Evolutionary conservation across 2,113 vertebrate species (phyloP), one percentile per base, ranked within the genome.

Genomic region (Pteronura brasiliensis): DNA sequence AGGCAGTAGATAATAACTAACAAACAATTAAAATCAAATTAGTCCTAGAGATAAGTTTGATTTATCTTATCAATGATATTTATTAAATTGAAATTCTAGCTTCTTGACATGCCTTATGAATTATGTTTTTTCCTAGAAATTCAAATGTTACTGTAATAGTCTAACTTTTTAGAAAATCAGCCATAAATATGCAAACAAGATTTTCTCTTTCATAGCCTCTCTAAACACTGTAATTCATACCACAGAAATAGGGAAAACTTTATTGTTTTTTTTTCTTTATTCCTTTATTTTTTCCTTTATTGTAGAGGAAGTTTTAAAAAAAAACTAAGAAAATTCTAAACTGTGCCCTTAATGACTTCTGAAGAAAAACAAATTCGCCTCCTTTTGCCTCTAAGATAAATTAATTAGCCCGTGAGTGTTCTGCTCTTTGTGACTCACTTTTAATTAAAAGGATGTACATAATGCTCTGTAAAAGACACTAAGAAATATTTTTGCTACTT

Each of bases 31-130:
- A 92, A 95, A 96, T 90, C 10, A 52, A 63, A 94, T 94, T 55
- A 93, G 17, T 12, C 25, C 67, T 59, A 86, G 13, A 42, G 9
- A 81, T 61, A 87, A 77, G 11, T 94, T 90, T 98, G 55, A 90
- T 88, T 76, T 94, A 82, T 94, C 93, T 77, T 91, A 31, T 49
- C 27, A 94, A 39, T 2, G 69, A 44, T 76, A 95, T 47, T 82
- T 94, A 79, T 57, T 90, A 93, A 90, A 94, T 92, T 86, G 92
- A 94, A 97, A 80, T 95, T 95, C 3, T 83, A 79, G 67, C 34
- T 92, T 71, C 13, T 82, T 92, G 23, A 92, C 61, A 63, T 79
- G 61, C 42, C 92, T 76, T 90, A 90, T 89, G 12, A 96, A 71
- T 87, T 87, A 34, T 76, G 1, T 39, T 97, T 94, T 83, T 39